A percentile compares a stretch with the other conserved stretches of the same genome.
phyloP scores from a whole-genome alignment of 2,797 vertebrate genomes.

The Oreochromis mossambicus region DNA sequence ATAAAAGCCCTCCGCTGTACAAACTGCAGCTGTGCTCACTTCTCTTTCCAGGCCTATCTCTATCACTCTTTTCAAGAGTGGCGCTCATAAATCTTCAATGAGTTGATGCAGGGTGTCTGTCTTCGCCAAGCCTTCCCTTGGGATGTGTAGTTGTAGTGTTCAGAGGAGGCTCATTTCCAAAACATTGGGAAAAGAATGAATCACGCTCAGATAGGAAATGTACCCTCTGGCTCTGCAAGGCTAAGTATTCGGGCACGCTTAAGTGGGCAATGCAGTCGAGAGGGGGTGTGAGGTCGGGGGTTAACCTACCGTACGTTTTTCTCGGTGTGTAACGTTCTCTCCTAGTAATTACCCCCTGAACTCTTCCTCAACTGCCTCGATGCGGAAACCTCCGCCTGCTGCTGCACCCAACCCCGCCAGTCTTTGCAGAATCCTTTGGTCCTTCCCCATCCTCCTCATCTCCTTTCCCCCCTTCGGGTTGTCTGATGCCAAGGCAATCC shows the following conservation, averaged over 20 bases:
- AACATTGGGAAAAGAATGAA: constrained; percentile 14
- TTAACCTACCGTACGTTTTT: constrained; percentile 30
- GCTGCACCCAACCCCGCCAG: background rate
- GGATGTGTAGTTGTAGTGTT: constrained; percentile 27
- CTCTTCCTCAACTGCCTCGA: constrained; percentile 7
- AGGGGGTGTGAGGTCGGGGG: background rate
- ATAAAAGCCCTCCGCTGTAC: constrained; percentile 15
- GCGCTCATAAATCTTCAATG: constrained; percentile 47
- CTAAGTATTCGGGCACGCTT: background rate
- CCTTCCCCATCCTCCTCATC: constrained; percentile 2
- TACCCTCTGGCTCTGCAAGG: background rate
- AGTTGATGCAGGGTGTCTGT: constrained; percentile 30
- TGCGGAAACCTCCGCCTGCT: constrained; percentile 7
- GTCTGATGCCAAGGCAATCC: constrained; percentile 61
- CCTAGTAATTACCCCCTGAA: constrained; percentile 39
- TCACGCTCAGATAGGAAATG: constrained; percentile 5
- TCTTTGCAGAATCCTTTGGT: constrained; percentile 12
- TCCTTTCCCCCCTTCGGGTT: constrained; percentile 17
- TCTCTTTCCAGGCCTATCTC: constrained; percentile 19
- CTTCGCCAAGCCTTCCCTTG: constrained; percentile 27
- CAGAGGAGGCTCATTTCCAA: constrained; percentile 20
- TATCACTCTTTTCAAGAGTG: constrained; percentile 40
- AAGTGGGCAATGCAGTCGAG: constrained; percentile 21
- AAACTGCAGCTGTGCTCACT: constrained; percentile 41
- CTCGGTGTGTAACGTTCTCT: constrained; percentile 22